Evolutionary conservation across 92 coral and sea anemone species (phyloP).

Genomic region (Bergia sp.): DNA sequence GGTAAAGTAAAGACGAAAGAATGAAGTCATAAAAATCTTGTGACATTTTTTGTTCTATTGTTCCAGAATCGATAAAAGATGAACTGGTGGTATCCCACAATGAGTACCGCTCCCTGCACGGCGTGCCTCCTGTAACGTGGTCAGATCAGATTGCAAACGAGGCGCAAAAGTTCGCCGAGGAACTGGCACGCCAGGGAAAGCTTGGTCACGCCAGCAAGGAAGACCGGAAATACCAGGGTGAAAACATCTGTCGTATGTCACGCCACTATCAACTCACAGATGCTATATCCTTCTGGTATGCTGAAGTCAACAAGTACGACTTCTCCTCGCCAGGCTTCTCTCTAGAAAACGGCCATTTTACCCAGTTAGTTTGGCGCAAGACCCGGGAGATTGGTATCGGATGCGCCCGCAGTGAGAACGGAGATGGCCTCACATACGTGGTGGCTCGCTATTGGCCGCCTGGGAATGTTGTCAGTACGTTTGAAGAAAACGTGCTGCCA

Average conservation of each 20-base stretch:
- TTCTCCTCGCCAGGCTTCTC: slow-evolving; percentile 81
- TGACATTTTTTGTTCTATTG: not conserved
- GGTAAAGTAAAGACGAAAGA: not conserved
- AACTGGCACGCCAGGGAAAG: slow-evolving; percentile 75
- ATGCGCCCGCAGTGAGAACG: slow-evolving; percentile 74
- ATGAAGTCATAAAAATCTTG: not conserved
- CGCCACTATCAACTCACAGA: slow-evolving; percentile 66
- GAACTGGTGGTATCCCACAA: slow-evolving; percentile 74
- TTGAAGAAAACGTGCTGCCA: slow-evolving; percentile 78
- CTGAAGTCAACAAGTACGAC: slow-evolving; percentile 70
- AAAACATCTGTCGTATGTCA: slow-evolving; percentile 84
- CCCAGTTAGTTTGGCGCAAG: slow-evolving; percentile 90
- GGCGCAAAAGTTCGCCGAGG: slow-evolving; percentile 89
- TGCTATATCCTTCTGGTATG: slow-evolving; percentile 79
- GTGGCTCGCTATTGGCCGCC: slow-evolving; percentile 96
- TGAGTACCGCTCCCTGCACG: slow-evolving; percentile 81
- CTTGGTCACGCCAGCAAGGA: slow-evolving; percentile 78
- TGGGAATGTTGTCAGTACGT: slow-evolving; percentile 81
- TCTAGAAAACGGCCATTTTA: slow-evolving; percentile 81
- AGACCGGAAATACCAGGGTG: slow-evolving; percentile 78
- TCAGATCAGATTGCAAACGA: slow-evolving; percentile 81
- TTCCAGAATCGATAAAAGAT: slow-evolving; percentile 51
- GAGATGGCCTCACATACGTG: slow-evolving; percentile 68
- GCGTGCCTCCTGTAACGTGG: slow-evolving; percentile 88
- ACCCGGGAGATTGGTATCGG: slow-evolving; percentile 91